These are phyloP conservation scores for Pterocles orientalis DNA, from an alignment of 2,113 vertebrate species.

Conservation along the genomic window DNA sequence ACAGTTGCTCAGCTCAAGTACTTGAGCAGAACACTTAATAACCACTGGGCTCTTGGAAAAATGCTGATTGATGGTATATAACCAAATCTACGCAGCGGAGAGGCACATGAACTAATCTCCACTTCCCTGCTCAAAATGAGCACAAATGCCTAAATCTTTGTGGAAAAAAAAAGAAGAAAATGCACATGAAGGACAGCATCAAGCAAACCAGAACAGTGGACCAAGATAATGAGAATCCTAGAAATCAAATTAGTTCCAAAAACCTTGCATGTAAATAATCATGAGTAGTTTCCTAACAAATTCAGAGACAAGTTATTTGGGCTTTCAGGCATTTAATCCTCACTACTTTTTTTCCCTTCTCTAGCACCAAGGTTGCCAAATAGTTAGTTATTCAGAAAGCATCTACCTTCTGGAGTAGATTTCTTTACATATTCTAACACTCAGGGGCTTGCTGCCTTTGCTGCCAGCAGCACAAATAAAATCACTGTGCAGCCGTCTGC, in stretches of 20 bases:
- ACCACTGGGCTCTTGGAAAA: not conserved
- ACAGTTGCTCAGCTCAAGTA: not conserved
- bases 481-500: slow-evolving; percentile 30
- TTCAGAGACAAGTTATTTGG: not conserved
- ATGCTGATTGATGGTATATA: not conserved
- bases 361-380: not conserved
- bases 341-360: not conserved
- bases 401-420: slow-evolving; percentile 24
- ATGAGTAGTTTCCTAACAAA: not conserved
- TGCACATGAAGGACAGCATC: not conserved
- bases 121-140: not conserved
- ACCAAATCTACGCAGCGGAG: not conserved
- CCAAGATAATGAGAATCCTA: not conserved
- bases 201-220: not conserved
- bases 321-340: not conserved
- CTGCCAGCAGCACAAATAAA: slow-evolving; percentile 39
- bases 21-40: not conserved
- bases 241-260: not conserved
- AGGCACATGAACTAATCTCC: not conserved
- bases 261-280: not conserved
- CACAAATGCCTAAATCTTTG: not conserved
- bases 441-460: not conserved
- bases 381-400: slow-evolving; percentile 32
- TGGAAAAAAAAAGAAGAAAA: not conserved
- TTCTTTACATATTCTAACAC: slow-evolving; percentile 27